Conservation (phyloP, 2,888 invertebrate genomes). For the Lithodes maja region DNA sequence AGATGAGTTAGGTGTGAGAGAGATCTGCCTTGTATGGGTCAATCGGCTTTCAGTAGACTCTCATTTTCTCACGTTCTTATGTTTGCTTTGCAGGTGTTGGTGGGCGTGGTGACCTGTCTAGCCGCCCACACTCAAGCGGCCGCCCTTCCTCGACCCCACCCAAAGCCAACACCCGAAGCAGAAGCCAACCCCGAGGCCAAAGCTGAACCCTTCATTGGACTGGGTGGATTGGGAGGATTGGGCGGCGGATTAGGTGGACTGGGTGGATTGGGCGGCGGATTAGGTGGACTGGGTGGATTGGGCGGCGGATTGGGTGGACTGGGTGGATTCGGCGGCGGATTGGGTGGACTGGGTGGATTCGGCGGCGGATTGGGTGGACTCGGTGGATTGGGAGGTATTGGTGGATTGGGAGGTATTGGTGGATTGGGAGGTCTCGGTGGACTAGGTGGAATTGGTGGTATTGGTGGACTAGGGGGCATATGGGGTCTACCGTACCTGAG, state of each 20-base stretch:
- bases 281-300: background rate
- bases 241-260: slow-evolving; percentile 22
- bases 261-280: slow-evolving; percentile 5
- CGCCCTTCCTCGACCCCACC: slow-evolving; percentile 6
- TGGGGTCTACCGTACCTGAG: background rate
- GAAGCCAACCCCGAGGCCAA: slow-evolving; percentile 20
- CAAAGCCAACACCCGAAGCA: background rate
- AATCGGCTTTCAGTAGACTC: no score
- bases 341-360: slow-evolving; percentile 4
- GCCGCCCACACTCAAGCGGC: slow-evolving; percentile 7
- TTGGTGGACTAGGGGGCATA: background rate
- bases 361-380: background rate
- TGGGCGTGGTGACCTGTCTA: slow-evolving; percentile 13
- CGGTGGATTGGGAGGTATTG: background rate
- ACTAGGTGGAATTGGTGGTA: background rate
- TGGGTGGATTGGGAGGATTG: slow-evolving; percentile 23
- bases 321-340: slow-evolving; percentile 5
- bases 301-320: background rate
- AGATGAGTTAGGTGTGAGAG: no score
- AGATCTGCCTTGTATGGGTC: no score
- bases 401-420: no score
- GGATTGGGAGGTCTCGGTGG: background rate
- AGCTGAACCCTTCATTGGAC: slow-evolving; percentile 37
- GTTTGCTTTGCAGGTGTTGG: background rate
- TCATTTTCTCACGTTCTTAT: no score